Base-by-base conservation (phyloP, 2,797 vertebrate genomes). In the Poeciliopsis paucimaculata region DNA sequence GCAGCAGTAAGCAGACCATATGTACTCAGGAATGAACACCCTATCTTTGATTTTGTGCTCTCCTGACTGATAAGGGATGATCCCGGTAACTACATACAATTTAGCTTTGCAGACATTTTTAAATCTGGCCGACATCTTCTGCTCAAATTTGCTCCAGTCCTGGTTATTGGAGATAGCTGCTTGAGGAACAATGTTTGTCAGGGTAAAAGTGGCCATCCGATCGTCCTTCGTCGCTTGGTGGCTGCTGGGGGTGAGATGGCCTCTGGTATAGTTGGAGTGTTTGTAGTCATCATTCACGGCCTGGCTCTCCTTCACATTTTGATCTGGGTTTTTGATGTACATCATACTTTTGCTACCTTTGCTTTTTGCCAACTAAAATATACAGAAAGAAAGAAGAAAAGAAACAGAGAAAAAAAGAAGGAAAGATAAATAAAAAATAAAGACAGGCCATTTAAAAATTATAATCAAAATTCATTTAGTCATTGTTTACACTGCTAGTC, bases 141-240 rank as follows among this genome's bases (percentile, higher is more conserved):
- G 43, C 87, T 95, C 94, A 8, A 93, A 85, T 2, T 0, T 0
- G 36, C 0, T 90, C 94, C 95, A 94, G 15, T 92, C 77, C 0
- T 90, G 91, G 0, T 73, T 73, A 87, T 95, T 95, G 51, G 94
- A 95, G 73, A 78, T 93, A 0, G 1, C 0, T 16, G 0, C 28
- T 85, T 95, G 95, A 49, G 94, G 94, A 1, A 94, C 92, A 0
- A 93, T 74, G 57, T 95, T 95, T 46, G 94, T 94, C 60, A 95
- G 90, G 51, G 93, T 95, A 84, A 94, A 95, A 18, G 94, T 95
- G 77, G 94, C 90, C 57, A 77, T 4, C 6, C 90, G 86, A 80
- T 90, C 75, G 3, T 70, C 36, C 28, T 0, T 26, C 1, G 79
- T 88, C 39, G 49, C 72, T 73, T 94, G 93, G 80, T 95, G 94